A percentile compares a stretch with the other conserved stretches of the same genome.
These are phyloP conservation scores for Heterodera carotae DNA, from an alignment of 1,140 invertebrate species.

Conservation along the genomic window DNA sequence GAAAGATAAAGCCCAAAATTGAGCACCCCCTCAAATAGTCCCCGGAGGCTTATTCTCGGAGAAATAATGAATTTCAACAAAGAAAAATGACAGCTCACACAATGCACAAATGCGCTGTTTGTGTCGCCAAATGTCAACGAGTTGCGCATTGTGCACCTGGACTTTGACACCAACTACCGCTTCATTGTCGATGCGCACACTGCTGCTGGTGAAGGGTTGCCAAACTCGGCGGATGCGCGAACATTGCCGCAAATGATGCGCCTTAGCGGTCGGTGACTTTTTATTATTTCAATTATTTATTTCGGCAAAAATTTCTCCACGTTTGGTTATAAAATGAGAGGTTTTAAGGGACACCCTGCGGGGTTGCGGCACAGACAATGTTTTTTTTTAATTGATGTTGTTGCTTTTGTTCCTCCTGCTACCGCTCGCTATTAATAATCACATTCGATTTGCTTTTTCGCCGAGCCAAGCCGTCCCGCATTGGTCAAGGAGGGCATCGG, in stretches of 20 bases:
- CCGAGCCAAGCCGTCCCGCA: slow-evolving; percentile 56
- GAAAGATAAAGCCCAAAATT: too few species aligned
- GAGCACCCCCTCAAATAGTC: too few species aligned
- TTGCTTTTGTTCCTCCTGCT: not conserved
- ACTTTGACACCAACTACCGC: slow-evolving; percentile 59
- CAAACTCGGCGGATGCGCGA: slow-evolving; percentile 59
- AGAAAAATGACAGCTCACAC: slow-evolving; percentile 30
- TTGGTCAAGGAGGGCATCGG: slow-evolving; percentile 55
- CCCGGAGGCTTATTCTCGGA: too few species aligned
- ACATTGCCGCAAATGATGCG: slow-evolving; percentile 56
- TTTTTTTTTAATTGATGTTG: too few species aligned
- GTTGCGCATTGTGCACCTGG: slow-evolving; percentile 37
- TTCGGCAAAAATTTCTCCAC: too few species aligned
- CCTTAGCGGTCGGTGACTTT: slow-evolving; percentile 32
- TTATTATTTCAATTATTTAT: too few species aligned
- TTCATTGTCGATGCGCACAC: slow-evolving; percentile 58
- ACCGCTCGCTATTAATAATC: too few species aligned
- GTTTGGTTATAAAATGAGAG: too few species aligned
- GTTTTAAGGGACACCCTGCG: too few species aligned
- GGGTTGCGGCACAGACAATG: too few species aligned
- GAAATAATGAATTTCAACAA: too few species aligned
- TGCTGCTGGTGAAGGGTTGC: slow-evolving; percentile 56
- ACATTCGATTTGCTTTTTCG: slow-evolving; percentile 45
- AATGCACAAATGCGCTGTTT: slow-evolving; percentile 28
- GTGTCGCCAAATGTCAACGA: slow-evolving; percentile 34